Base-by-base conservation (phyloP, 2,888 invertebrate species). In the Antheraea assamensis region DNA sequence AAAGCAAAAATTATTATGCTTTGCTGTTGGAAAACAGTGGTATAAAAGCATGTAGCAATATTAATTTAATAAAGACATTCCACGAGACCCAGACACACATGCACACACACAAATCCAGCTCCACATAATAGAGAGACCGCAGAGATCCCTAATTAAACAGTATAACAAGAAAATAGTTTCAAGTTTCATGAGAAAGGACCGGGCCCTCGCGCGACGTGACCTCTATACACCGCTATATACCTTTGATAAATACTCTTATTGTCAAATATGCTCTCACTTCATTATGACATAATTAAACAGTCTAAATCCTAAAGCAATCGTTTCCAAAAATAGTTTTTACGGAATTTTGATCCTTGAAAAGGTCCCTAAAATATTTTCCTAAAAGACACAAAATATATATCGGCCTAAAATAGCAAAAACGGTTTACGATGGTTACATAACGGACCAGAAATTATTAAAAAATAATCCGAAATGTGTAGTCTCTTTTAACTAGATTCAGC, bases 161-260 rank as follows among this genome's bases (percentile, higher is more conserved):
- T 35, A n/a, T 35, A 31, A 68, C 66, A 68, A 68, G 68, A 35
- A 68, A 68, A 68, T 35, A 35, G 35, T 35, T 68, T 68, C 61
- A 64, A 64, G 21, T 35, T 35, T n/a, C n/a, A 35, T 21, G 35
- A 35, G 68, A 68, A 68, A 21, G 61, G 68, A n/a, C 35, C 3
- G 10, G 8, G 68, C 13, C 19, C 35, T 64, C 61, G 61, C 58
- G 13, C 10, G 24, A 24, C 58, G 24, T 3, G 13, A 58, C 13
- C 7, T 24, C 24, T 58, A 58, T 24, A 24, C 24, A 24, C 21
- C 21, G 21, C 52, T 49, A 21, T 52, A 19, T 52, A 52, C 7
- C 52, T 52, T 52, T 52, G 4, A 5, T 52, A 52, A 52, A 52
- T 21, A 52, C n/a, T 7, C 7, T 52, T n/a, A 21, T 21, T 52